Evolutionary conservation across 2,113 vertebrate genomes (phyloP), one percentile per base, ranked within the genome.

Genomic region (Hyperopisus bebe): DNA sequence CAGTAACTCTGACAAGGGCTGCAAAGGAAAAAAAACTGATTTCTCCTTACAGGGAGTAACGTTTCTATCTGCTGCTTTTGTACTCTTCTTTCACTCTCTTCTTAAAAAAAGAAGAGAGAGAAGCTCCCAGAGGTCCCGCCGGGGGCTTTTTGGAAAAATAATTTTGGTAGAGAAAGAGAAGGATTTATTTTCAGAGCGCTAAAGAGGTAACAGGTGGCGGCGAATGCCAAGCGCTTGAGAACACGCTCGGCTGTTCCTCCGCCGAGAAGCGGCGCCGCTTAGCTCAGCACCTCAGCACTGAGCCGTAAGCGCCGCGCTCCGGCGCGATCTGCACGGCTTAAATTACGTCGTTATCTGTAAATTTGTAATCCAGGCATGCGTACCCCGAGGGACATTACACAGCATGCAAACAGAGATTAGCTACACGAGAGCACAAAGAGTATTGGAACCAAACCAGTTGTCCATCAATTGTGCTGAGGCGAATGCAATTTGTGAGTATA

Each of bases 41-140:
- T 27, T 27, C 9, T n/a, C 58, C n/a, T 86, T 62, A 70, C 55
- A 55, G 51, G 6, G 35, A 50, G 24, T 90, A 88, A 39, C 58
- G 27, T 90, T 83, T 91, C 66, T 92, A 6, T 92, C 89, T 94
- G 92, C 93, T 90, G 42, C 5, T 77, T 74, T 58, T 48, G 6
- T 58, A 4, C 2, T 74, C 87, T 17, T 39, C 31, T 19, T 77
- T 11, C 15, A 66, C n/a, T n/a, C n/a, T n/a, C n/a, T n/a, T n/a
- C 47, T 42, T 17, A 77, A 80, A 80, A 84, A 84, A 84, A 83
- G 15, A 42, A 42, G 17, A 39, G 42, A 82, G 19, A 97, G 96
- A 97, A 96, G 92, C 91, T 97, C 97, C 95, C 97, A 97, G 97
- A 98, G 96, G 94, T 96, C 96, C 94, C 97, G 97, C 96, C 97